Conservation (phyloP, 2,797 vertebrate genomes). For the Cheirogaleus major region DNA sequence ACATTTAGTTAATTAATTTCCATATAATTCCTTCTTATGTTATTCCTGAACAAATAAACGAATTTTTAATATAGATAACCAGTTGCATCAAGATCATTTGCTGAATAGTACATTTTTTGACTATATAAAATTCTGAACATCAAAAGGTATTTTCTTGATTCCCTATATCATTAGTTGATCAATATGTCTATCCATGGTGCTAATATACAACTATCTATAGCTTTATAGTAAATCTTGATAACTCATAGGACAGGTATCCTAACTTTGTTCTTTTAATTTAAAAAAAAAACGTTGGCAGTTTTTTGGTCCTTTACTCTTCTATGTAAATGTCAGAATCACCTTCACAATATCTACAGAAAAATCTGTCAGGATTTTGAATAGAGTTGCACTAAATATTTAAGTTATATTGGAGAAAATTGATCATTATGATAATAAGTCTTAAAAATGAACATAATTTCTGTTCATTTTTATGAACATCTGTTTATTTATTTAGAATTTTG, state of each 20-base stretch:
- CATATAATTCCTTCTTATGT: neutral
- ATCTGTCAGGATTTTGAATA: neutral
- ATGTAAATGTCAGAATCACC: neutral
- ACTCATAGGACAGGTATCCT: neutral
- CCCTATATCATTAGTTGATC: neutral
- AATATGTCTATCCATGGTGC: neutral
- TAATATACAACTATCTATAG: neutral
- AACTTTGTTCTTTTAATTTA: neutral
- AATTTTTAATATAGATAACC: neutral
- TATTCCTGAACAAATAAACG: neutral
- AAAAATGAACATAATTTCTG: neutral
- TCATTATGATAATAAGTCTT: neutral
- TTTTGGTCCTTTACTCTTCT: neutral
- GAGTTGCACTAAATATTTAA: neutral
- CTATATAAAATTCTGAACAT: neutral
- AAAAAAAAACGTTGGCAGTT: neutral
- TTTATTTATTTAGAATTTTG: slow-evolving; percentile 1
- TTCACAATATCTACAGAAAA: neutral
- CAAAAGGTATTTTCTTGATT: neutral
- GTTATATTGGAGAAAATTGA: neutral
- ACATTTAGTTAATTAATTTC: neutral
- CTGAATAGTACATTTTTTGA: neutral
- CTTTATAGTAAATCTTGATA: neutral
- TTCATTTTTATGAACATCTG: neutral
- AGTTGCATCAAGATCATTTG: neutral